A percentile compares a stretch with the other conserved stretches of the same genome.
Conservation (phyloP, 1,140 invertebrate species). For the Ceratina japonica region DNA sequence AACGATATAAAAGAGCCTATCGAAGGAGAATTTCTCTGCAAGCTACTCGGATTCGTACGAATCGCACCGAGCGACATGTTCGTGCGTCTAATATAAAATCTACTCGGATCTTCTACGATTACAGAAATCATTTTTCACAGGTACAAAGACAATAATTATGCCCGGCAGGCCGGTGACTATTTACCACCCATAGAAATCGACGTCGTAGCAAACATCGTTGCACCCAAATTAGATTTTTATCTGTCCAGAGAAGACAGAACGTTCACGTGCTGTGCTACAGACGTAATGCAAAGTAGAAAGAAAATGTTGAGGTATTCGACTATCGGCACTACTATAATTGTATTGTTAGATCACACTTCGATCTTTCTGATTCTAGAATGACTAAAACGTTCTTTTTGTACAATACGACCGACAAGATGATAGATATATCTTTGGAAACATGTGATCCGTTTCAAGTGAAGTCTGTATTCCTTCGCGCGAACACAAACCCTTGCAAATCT, state of each 20-base stretch:
- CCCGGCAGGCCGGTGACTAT: slow-evolving; percentile 47
- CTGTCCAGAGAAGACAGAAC: slow-evolving; percentile 36
- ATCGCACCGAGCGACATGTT: slow-evolving; percentile 60
- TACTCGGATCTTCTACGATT: background rate
- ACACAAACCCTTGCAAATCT: background rate
- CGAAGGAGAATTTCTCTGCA: slow-evolving; percentile 37
- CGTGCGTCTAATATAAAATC: background rate
- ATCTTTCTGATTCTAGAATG: slow-evolving; percentile 34
- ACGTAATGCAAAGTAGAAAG: slow-evolving; percentile 29
- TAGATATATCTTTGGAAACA: slow-evolving; percentile 36
- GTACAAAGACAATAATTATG: slow-evolving; percentile 50
- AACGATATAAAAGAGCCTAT: background rate
- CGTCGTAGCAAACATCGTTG: slow-evolving; percentile 38
- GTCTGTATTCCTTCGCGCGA: slow-evolving; percentile 5
- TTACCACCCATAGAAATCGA: slow-evolving; percentile 48
- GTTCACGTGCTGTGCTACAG: slow-evolving; percentile 45
- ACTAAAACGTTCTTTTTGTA: slow-evolving; percentile 47
- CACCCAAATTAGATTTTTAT: slow-evolving; percentile 25
- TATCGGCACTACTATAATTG: background rate
- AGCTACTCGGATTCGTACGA: slow-evolving; percentile 56
- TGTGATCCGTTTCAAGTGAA: slow-evolving; percentile 48
- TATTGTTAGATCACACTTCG: background rate
- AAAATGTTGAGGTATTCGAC: slow-evolving; percentile 31
- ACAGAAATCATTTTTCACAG: slow-evolving; percentile 34
- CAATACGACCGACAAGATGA: slow-evolving; percentile 24